Percentiles rank a stretch among this genome's conserved stretches.
These are phyloP conservation scores for Rhynchophorus ferrugineus DNA, from an alignment of 1,140 invertebrate species.

Conservation along the genomic window DNA sequence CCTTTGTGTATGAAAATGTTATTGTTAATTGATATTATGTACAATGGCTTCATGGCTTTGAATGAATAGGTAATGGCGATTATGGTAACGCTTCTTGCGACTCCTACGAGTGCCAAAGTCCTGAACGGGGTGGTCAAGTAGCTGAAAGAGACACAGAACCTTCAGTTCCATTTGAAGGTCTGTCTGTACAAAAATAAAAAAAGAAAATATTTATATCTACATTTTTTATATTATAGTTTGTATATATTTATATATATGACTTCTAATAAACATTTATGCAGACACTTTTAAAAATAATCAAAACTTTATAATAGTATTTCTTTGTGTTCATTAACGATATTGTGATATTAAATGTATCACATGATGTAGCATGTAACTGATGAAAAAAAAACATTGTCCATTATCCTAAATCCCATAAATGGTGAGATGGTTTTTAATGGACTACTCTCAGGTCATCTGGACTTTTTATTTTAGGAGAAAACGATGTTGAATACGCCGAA, in stretches of 20 bases:
- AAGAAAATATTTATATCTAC: not conserved
- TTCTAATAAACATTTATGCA: too few relatives aligned
- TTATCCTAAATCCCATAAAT: not conserved
- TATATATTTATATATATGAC: slow-evolving; percentile 1
- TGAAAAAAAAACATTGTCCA: not conserved
- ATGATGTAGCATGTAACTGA: too few relatives aligned
- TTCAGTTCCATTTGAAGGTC: slow-evolving; percentile 1
- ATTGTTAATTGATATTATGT: too few relatives aligned
- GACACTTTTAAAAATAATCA: too few relatives aligned
- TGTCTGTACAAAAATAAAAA: not conserved
- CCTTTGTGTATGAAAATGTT: too few relatives aligned
- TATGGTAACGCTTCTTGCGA: slow-evolving; percentile 24
- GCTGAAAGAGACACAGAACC: slow-evolving; percentile 27
- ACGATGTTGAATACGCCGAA: slow-evolving; percentile 66
- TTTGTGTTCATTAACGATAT: too few relatives aligned
- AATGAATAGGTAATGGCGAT: slow-evolving; percentile 20
- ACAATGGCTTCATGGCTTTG: too few relatives aligned
- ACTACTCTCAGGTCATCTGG: too few relatives aligned
- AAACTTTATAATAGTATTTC: too few relatives aligned
- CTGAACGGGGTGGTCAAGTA: slow-evolving; percentile 24
- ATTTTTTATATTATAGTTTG: not conserved
- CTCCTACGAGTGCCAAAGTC: slow-evolving; percentile 22
- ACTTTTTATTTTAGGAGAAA: slow-evolving; percentile 50
- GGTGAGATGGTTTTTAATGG: slow-evolving; percentile 3
- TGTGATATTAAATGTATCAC: too few relatives aligned